Conservation (phyloP, 2,113 vertebrate genomes). For the Neoarius graeffei region DNA sequence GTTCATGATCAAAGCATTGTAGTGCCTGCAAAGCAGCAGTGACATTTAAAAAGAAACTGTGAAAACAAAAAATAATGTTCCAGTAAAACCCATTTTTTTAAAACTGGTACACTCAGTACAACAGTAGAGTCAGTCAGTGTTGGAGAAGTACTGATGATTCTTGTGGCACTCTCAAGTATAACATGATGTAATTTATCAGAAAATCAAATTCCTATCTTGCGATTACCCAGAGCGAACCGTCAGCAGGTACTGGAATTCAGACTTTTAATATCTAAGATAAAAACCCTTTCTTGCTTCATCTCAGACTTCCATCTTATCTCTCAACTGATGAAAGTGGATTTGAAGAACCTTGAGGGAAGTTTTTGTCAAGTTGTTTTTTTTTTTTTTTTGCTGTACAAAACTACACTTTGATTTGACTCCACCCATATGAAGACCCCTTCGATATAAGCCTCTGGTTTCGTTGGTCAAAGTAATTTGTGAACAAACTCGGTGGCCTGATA, state of each 20-base stretch:
- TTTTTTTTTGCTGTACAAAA: neutral
- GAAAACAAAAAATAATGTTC: neutral
- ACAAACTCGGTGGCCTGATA: neutral
- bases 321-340: neutral
- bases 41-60: neutral
- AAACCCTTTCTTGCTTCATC: neutral
- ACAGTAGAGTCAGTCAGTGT: neutral
- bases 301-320: neutral
- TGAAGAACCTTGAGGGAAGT: neutral
- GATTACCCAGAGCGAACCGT: neutral
- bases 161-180: neutral
- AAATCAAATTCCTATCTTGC: neutral
- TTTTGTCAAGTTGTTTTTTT: neutral
- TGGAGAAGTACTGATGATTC: neutral
- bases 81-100: neutral
- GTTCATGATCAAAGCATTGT: neutral
- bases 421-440: neutral
- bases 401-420: neutral
- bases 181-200: neutral
- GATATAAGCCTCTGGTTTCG: no score
- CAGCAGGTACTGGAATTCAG: neutral
- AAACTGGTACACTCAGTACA: neutral
- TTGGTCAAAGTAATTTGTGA: neutral
- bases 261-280: neutral
- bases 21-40: no score